These are phyloP conservation scores for Martes martes DNA, from an alignment of 2,113 vertebrate species.

Conservation along the genomic window DNA sequence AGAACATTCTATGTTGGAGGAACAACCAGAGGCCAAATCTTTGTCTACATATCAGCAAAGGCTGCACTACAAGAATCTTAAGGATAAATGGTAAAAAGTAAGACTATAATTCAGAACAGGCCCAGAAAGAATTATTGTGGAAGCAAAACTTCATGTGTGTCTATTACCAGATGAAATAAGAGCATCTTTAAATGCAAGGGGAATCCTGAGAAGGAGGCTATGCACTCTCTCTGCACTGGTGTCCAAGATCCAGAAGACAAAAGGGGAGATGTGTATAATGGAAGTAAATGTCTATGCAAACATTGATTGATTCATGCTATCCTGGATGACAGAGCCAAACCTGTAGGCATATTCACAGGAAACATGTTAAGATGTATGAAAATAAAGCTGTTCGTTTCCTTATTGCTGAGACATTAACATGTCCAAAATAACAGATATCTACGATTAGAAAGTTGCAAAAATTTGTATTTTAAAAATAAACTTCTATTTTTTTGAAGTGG, in stretches of 20 bases:
- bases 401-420: background rate
- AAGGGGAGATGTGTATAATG: background rate
- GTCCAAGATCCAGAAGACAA: background rate
- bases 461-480: background rate
- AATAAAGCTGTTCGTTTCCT: background rate
- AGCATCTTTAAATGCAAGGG: background rate
- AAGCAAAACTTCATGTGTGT: background rate
- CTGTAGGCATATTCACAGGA: background rate
- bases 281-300: background rate
- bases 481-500: background rate
- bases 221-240: background rate
- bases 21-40: background rate
- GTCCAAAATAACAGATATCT: background rate
- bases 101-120: background rate
- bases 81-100: background rate
- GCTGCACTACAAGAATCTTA: background rate
- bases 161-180: background rate
- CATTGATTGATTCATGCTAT: fast-evolving
- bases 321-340: background rate
- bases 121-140: background rate
- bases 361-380: background rate
- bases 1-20: background rate
- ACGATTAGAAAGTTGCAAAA: background rate
- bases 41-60: background rate
- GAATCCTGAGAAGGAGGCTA: background rate